Base-by-base conservation (phyloP, 2,888 invertebrate genomes). In the Epicampocera succincta region DNA sequence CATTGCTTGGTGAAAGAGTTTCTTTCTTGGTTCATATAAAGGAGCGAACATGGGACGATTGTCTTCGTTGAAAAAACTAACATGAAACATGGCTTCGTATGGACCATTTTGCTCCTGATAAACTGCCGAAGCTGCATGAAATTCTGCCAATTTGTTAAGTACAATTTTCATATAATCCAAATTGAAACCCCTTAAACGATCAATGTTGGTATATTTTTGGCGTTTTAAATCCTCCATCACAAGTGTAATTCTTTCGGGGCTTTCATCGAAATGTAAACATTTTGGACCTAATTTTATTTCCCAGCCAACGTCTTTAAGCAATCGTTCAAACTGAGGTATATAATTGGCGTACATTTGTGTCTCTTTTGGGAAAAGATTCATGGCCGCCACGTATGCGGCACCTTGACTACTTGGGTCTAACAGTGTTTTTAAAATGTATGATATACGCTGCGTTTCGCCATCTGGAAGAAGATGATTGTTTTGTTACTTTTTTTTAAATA, bases 41-140 rank as follows among this genome's bases (percentile, higher is more conserved):
- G 3, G 46, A 8, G 77, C 68, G 15, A 86, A 84, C 9, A 85
- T 13, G 0, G 48, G 3, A 0, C 87, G 85, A 84, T 84, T 85
- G 0, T 8, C 17, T 19, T 87, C 87, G 0, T 0, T 77, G 11
- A 84, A 86, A 8, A 85, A 60, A 12, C 83, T 63, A 1, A 48
- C 12, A 1, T 65, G 17, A 50, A 56, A 85, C 33, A 85, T 69
- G 1, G 78, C 17, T 58, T 84, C 86, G 25, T 85, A 87, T 29
- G 85, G 84, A 3, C 87, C 87, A 80, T 86, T 87, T 0, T 81
- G 50, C 15, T 87, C 86, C 2, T 83, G 69, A 11, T 80, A 84
- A 0, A 87, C 86, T 0, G 85, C 89, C 0, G 90, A 90, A 0
- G 86, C 89, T 0, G 90, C 90, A 85, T 90, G 90, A 3, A 90